phyloP scores from a whole-genome alignment of 1,140 invertebrate genomes.

The Agrypnia vestita region DNA sequence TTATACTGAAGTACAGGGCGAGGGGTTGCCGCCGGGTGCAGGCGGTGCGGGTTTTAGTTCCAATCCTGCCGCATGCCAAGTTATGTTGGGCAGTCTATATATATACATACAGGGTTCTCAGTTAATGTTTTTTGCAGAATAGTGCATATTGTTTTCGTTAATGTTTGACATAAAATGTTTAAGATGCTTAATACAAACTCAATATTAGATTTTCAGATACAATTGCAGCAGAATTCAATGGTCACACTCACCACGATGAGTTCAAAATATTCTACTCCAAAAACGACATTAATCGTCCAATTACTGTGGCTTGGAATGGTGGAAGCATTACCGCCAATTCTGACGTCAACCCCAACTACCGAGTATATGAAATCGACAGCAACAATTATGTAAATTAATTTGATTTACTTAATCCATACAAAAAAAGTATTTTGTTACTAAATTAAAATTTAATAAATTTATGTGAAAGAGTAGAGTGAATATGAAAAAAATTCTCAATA shows the following conservation, averaged over 20 bases:
- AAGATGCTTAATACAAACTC: too few species aligned
- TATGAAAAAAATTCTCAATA: neutral
- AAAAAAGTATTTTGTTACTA: neutral
- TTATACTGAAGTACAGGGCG: too few species aligned
- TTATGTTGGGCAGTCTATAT: too few species aligned
- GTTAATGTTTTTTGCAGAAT: too few species aligned
- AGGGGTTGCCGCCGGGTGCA: too few species aligned
- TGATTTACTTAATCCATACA: conserved; percentile 55
- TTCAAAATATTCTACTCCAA: conserved; percentile 79
- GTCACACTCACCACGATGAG: conserved; percentile 86
- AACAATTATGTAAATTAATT: conserved; percentile 72
- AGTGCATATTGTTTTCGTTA: too few species aligned
- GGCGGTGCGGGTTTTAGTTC: too few species aligned
- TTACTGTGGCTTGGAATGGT: conserved; percentile 84
- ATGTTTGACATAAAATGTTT: too few species aligned
- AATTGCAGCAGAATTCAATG: conserved; percentile 86
- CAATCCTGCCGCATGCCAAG: too few species aligned
- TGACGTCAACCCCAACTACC: conserved; percentile 87
- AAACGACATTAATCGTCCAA: conserved; percentile 70
- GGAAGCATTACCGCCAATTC: conserved; percentile 81
- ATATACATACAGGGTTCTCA: too few species aligned
- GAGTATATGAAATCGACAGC: conserved; percentile 80
- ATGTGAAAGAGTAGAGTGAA: neutral
- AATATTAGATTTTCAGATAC: conserved; percentile 76
- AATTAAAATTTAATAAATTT: neutral